These are phyloP conservation scores for Callionymus lyra DNA, from an alignment of 2,113 vertebrate species.

Conservation along the genomic window DNA sequence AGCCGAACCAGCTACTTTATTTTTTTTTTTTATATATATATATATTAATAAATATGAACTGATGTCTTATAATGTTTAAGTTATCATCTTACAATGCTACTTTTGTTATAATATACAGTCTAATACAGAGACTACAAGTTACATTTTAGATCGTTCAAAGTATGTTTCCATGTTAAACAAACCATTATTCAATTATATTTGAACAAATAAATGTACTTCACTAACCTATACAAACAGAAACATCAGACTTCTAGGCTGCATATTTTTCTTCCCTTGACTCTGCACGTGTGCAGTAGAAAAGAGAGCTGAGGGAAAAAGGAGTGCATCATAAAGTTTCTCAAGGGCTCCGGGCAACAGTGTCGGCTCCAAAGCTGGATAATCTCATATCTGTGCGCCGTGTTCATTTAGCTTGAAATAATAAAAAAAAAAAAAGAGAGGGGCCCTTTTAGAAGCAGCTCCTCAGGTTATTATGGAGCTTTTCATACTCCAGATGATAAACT, in stretches of 20 bases:
- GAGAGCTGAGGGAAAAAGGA: conserved; percentile 79
- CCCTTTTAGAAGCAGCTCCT: conserved; percentile 71
- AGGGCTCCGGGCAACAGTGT: conserved; percentile 80
- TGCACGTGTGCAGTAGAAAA: conserved; percentile 84
- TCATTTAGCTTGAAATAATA: conserved; percentile 73
- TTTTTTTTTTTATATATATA: no score
- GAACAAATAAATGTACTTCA: no score
- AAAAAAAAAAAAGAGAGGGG: conserved; percentile 68
- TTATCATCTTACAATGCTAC: no score
- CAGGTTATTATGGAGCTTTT: conserved; percentile 73
- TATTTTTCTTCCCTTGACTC: conserved; percentile 53
- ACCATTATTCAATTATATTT: no score
- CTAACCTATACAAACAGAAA: no score
- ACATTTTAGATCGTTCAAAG: no score
- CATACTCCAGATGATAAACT: conserved; percentile 72
- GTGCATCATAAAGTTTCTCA: conserved; percentile 86
- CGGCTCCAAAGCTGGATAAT: conserved; percentile 91
- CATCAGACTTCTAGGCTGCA: neutral
- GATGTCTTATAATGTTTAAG: no score
- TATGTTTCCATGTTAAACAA: no score
- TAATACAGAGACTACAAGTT: no score
- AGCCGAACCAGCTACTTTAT: no score
- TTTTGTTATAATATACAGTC: no score
- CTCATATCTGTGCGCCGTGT: conserved; percentile 86
- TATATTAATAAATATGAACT: no score